phyloP scores from a whole-genome alignment of 2,888 invertebrate genomes.

The Caenorhabditis wallacei region DNA sequence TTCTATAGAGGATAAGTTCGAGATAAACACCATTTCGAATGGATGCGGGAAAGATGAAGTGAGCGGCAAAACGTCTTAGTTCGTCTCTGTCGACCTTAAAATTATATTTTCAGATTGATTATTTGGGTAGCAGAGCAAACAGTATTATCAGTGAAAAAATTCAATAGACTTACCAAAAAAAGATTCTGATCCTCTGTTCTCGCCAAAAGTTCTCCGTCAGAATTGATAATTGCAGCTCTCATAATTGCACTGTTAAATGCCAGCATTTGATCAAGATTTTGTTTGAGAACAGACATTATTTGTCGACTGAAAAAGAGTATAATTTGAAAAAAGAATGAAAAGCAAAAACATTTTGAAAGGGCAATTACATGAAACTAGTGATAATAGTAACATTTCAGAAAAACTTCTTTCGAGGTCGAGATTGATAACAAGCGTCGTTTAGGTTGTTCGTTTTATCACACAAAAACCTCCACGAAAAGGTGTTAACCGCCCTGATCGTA shows the following conservation, averaged over 20 bases:
- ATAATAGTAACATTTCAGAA: no score
- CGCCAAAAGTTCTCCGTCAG: background rate
- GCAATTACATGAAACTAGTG: no score
- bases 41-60: background rate
- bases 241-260: background rate
- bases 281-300: background rate
- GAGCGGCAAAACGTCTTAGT: background rate
- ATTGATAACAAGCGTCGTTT: no score
- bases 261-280: background rate
- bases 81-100: background rate
- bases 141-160: no score
- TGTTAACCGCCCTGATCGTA: no score
- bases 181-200: background rate
- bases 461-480: no score
- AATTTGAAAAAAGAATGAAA: background rate
- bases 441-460: no score
- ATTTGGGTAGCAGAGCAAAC: background rate
- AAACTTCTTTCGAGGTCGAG: no score
- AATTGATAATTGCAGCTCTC: background rate
- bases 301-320: background rate
- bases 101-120: background rate
- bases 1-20: background rate
- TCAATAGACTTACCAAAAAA: background rate
- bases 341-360: no score
- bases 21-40: background rate